Percentiles rank a stretch among this genome's conserved stretches.
These are phyloP conservation scores for Galerucella calmariensis DNA, from an alignment of 2,888 invertebrate species.

Conservation along the genomic window DNA sequence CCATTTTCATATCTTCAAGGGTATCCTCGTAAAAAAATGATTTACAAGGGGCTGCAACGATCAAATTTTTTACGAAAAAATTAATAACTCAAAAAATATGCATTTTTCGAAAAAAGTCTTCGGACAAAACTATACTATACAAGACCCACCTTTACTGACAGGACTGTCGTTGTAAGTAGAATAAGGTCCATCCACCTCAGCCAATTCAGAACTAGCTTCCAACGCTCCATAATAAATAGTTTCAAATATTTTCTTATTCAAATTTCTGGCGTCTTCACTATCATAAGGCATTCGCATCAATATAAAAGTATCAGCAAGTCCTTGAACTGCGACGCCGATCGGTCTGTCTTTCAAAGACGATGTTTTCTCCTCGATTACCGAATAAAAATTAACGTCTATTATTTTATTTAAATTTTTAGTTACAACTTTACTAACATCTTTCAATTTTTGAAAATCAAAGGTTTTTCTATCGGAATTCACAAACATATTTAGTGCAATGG, in stretches of 20 bases:
- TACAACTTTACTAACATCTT: conserved; percentile 86
- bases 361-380: conserved; percentile 85
- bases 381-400: conserved; percentile 96
- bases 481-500: conserved; percentile 95
- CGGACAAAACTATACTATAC: too few relatives aligned
- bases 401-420: conserved; percentile 95
- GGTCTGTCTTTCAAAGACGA: conserved; percentile 91
- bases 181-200: conserved; percentile 85
- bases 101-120: too few relatives aligned
- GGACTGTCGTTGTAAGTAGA: conserved; percentile 90
- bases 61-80: too few relatives aligned
- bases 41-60: too few relatives aligned
- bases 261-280: conserved; percentile 81
- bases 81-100: too few relatives aligned
- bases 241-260: conserved; percentile 97
- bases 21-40: too few relatives aligned
- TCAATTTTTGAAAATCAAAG: conserved; percentile 89
- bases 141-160: conserved; percentile 82
- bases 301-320: conserved; percentile 93
- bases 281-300: conserved; percentile 94
- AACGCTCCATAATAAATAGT: conserved; percentile 97
- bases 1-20: too few relatives aligned
- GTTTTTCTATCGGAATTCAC: conserved; percentile 78
- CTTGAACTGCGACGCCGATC: conserved; percentile 95
- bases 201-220: conserved; percentile 95